Conservation (phyloP, 2,797 vertebrate genomes). For the Alcedo quadribrachys region DNA sequence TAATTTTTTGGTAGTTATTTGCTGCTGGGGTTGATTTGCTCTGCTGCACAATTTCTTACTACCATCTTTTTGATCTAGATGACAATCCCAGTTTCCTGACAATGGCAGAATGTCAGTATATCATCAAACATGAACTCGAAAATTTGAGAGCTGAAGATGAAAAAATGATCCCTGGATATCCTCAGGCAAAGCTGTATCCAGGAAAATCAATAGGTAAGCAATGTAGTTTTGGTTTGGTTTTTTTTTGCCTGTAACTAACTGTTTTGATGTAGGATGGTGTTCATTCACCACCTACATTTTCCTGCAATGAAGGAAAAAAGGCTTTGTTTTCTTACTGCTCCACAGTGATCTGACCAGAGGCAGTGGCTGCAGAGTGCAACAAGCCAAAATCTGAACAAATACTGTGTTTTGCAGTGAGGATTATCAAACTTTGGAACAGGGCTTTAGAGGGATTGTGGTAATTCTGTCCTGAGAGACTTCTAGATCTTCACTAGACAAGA, state of each 20-base stretch:
- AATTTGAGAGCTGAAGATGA: conserved; percentile 92
- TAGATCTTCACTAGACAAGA: neutral
- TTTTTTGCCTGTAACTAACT: neutral
- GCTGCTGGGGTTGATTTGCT: neutral
- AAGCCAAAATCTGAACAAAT: neutral
- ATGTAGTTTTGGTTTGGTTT: neutral
- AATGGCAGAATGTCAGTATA: conserved; percentile 93
- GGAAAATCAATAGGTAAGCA: conserved; percentile 91
- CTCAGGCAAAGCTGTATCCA: conserved; percentile 90
- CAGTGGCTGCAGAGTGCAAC: neutral
- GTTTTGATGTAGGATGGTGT: neutral
- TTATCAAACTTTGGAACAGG: neutral
- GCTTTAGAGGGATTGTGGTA: neutral
- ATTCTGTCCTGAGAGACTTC: neutral
- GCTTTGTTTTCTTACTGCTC: neutral
- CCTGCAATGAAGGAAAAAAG: neutral
- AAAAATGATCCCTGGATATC: conserved; percentile 90
- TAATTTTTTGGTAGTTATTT: neutral
- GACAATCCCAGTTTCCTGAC: conserved; percentile 92
- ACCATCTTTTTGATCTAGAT: conserved; percentile 77
- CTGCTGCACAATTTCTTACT: neutral
- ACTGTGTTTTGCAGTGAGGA: neutral
- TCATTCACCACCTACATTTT: neutral
- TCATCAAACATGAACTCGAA: conserved; percentile 95
- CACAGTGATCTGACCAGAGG: neutral